Evolutionary conservation across 2,888 invertebrate genomes (phyloP), one percentile per base, ranked within the genome.

Genomic region (Lepidocyrtoides sp.): DNA sequence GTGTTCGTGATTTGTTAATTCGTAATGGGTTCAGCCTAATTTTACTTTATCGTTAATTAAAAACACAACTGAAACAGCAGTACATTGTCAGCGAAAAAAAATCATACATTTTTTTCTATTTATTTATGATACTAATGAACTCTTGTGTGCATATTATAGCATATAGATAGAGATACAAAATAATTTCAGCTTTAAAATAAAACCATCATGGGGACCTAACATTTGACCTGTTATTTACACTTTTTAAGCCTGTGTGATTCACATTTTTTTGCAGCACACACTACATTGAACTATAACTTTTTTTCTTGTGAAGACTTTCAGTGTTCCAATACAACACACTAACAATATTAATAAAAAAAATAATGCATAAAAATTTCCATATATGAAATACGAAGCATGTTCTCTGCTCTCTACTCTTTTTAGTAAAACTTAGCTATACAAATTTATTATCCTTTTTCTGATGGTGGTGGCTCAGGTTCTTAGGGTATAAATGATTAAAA

Each of bases 401-500:
- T 17, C 5, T 69, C n/a, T 36, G 10, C 10, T 69, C 17, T n/a
- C n/a, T n/a, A n/a, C n/a, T n/a, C 66, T 32, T 77, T n/a, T 29
- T 2, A 8, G 20, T 79, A n/a, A n/a, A n/a, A 10, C 51, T 48
- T 57, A 8, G 54, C 41, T 54, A 63, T 79, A 66, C 84, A 85
- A 81, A 91, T 88, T 88, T 88, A 88, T 88, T 88, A 48, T 51
- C 54, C 41, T 82, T 57, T 69, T 26, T n/a, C n/a, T n/a, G n/a
- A n/a, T 69, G 85, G 20, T 86, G 89, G 89, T 89, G 89, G 89
- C 82, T 89, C 72, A 82, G 57, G 1, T 29, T 75, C 79, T 26
- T 60, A 87, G 63, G 87, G 89, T 66, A 82, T 89, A 82, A 89
- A 89, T 89, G 79, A 84, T 90, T 85, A 90, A 92, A 92, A 89